Evolutionary conservation across 2,888 invertebrate genomes (phyloP).

Genomic region (Eremobia ochroleuca): DNA sequence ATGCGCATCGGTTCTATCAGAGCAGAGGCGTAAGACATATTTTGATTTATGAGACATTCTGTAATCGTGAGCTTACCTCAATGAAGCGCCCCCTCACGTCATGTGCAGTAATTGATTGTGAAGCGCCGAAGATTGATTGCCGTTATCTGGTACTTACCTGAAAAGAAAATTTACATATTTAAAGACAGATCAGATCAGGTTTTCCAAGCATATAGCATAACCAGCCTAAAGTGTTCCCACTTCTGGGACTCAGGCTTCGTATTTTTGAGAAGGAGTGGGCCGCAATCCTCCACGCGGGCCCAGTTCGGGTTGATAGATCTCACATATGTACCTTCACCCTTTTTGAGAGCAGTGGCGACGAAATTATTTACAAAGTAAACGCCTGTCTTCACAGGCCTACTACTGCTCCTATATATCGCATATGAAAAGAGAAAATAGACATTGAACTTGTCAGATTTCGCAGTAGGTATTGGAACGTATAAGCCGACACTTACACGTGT

Average conservation of each 20-base stretch:
- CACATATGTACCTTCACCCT: neutral
- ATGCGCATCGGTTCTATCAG: slow-evolving; percentile 31
- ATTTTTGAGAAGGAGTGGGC: neutral
- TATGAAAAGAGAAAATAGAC: slow-evolving; percentile 3
- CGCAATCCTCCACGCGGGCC: neutral
- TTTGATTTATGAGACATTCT: slow-evolving; percentile 53
- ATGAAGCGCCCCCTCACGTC: slow-evolving; percentile 50
- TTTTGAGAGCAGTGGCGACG: neutral
- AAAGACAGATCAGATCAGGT: slow-evolving; percentile 17
- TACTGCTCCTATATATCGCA: neutral
- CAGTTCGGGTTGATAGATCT: neutral
- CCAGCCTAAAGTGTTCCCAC: neutral
- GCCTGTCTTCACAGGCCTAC: neutral
- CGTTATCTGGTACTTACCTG: slow-evolving; percentile 70
- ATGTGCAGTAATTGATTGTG: slow-evolving; percentile 59
- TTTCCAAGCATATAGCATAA: neutral
- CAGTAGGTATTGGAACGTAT: slow-evolving; percentile 13
- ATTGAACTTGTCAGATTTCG: slow-evolving; percentile 10
- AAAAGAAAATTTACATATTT: slow-evolving; percentile 62
- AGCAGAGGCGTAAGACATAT: slow-evolving; percentile 22
- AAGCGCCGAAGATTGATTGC: slow-evolving; percentile 62
- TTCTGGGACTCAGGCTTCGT: neutral
- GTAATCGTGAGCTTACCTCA: slow-evolving; percentile 64
- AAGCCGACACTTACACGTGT: slow-evolving; percentile 22
- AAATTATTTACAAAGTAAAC: neutral